Percentiles rank a stretch among this genome's conserved stretches.
Conservation (phyloP, 2,888 invertebrate species). For the Drosophila phalerata region DNA sequence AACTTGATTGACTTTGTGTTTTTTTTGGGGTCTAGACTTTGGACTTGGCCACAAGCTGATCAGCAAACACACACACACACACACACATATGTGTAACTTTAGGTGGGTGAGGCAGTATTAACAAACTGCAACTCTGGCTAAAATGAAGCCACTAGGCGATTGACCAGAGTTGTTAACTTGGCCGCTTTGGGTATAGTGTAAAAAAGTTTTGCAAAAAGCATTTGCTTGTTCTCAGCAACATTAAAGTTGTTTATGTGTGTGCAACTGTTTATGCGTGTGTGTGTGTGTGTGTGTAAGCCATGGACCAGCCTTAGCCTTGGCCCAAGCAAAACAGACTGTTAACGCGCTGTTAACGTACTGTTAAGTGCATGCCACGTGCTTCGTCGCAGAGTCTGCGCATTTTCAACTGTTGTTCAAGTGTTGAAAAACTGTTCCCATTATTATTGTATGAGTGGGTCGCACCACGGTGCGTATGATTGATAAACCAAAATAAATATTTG, state of each 20-base stretch:
- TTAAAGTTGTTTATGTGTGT: slow-evolving; percentile 54
- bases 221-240: slow-evolving; percentile 71
- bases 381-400: slow-evolving; percentile 64
- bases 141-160: slow-evolving; percentile 30
- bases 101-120: slow-evolving; percentile 5
- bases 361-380: slow-evolving; percentile 60
- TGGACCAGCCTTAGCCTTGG: slow-evolving; percentile 78
- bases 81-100: neutral
- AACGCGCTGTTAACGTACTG: slow-evolving; percentile 48
- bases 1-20: slow-evolving; percentile 49
- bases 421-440: slow-evolving; percentile 62
- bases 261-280: slow-evolving; percentile 9
- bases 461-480: slow-evolving; percentile 77
- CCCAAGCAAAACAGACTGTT: slow-evolving; percentile 46
- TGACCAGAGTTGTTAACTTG: slow-evolving; percentile 34
- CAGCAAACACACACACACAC: slow-evolving; percentile 36
- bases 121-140: slow-evolving; percentile 39
- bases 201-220: slow-evolving; percentile 69
- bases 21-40: slow-evolving; percentile 9
- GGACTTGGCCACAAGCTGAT: slow-evolving; percentile 19
- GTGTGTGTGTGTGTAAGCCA: slow-evolving; percentile 28
- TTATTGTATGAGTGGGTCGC: slow-evolving; percentile 23
- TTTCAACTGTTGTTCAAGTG: neutral
- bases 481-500: slow-evolving; percentile 79
- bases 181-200: slow-evolving; percentile 38